phyloP scores from a whole-genome alignment of 2,888 invertebrate species.

The Tineola bisselliella region DNA sequence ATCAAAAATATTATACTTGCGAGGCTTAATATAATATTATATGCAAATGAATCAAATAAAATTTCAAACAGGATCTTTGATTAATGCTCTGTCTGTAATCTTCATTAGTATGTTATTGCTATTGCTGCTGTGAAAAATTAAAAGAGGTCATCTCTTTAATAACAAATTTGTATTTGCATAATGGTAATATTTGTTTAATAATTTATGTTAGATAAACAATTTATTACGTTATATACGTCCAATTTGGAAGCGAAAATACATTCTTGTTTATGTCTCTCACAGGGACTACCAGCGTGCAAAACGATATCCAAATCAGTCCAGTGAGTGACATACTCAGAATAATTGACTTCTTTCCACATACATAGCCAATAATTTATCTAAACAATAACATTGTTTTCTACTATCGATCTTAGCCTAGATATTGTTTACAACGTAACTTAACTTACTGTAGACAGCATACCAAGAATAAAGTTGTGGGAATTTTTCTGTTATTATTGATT shows the following conservation, averaged over 20 bases:
- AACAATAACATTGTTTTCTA: not conserved
- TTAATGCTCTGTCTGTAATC: constrained; percentile 10
- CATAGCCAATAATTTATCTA: not conserved
- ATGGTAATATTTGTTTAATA: not conserved
- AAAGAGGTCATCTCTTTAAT: constrained; percentile 4
- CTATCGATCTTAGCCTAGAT: not conserved
- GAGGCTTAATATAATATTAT: not conserved
- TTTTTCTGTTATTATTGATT: not conserved
- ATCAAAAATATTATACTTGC: not conserved
- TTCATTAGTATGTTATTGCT: constrained; percentile 8
- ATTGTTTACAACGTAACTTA: not conserved
- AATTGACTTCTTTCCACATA: not conserved
- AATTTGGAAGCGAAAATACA: too few relatives aligned
- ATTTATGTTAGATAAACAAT: too few relatives aligned
- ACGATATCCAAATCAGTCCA: too few relatives aligned
- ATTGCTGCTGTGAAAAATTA: not conserved
- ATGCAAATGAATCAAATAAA: constrained; percentile 7
- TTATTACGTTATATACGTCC: too few relatives aligned
- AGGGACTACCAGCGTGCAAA: too few relatives aligned
- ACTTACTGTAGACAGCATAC: not conserved
- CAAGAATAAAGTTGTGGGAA: not conserved
- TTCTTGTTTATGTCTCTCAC: too few relatives aligned
- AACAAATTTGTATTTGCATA: not conserved
- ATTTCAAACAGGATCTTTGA: constrained; percentile 5
- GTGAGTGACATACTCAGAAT: too few relatives aligned